Evolutionary conservation across 1,140 invertebrate genomes (phyloP).

Genomic region (Ceratina calcarata): DNA sequence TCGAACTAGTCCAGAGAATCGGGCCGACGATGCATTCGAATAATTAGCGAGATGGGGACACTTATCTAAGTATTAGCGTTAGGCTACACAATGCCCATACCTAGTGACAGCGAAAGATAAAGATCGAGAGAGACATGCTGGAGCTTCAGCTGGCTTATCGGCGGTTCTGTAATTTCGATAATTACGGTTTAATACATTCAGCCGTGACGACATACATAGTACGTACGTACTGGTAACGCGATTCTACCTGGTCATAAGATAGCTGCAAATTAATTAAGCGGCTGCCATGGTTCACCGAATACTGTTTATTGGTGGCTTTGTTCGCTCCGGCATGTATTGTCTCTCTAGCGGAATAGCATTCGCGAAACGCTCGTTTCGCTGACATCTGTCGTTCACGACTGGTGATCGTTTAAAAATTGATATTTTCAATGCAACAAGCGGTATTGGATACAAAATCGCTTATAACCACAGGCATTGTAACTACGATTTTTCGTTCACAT

Average conservation of each 20-base stretch:
- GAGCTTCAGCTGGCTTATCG: slow-evolving; percentile 32
- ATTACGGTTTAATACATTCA: slow-evolving; percentile 73
- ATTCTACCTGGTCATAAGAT: slow-evolving; percentile 64
- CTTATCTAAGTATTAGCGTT: slow-evolving; percentile 57
- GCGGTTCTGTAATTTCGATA: slow-evolving; percentile 71
- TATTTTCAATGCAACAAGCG: too few relatives aligned
- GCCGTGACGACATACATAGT: slow-evolving; percentile 63
- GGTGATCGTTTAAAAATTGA: too few relatives aligned
- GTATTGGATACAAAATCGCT: too few relatives aligned
- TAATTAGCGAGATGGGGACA: slow-evolving; percentile 66
- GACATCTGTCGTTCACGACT: too few relatives aligned
- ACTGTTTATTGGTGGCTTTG: slow-evolving; percentile 33
- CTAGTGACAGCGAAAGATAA: too few relatives aligned
- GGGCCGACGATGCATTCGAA: slow-evolving; percentile 39
- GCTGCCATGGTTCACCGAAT: slow-evolving; percentile 56
- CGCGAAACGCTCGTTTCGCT: neutral
- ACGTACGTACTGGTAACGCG: slow-evolving; percentile 62
- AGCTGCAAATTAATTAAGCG: slow-evolving; percentile 71
- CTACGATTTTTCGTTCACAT: too few relatives aligned
- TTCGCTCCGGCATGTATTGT: too few relatives aligned
- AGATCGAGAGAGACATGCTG: too few relatives aligned
- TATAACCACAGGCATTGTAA: too few relatives aligned
- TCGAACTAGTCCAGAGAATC: slow-evolving; percentile 2
- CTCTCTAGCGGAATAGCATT: too few relatives aligned
- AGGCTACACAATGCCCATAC: slow-evolving; percentile 42